Base-by-base conservation (phyloP, 1,140 invertebrate species). In the Achatina immaculata region DNA sequence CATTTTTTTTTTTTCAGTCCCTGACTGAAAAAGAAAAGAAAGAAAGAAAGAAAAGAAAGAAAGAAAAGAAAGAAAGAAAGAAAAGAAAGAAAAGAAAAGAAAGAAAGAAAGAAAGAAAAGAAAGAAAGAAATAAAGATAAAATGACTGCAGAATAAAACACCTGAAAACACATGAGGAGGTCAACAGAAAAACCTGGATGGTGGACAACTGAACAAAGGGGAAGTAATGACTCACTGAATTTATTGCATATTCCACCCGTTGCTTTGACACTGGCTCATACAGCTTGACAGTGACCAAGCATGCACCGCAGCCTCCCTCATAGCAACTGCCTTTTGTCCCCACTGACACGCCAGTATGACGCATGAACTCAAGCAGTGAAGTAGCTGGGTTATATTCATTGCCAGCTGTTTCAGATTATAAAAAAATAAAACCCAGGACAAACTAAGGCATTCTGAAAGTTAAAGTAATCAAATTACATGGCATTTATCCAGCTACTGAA, bases 231-330 rank as follows among this genome's bases (percentile, higher is more conserved):
- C 86, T 93, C 90, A 96, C 95, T 86, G 95, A 96, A 88, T 96
- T 96, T 0, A 96, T 94, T 21, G 95, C 92, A 83, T 94, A 93
- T 24, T 91, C 93, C 82, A 93, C 88, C 81, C 88, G 86, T 88
- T 93, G 93, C 83, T 92, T 92, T n/a, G 88, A 92, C 2, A 92
- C 88, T 19, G 94, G 93, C 84, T 94, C 91, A 1, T 89, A 88
- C 9, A 92, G 91, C 34, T 90, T 92, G 1, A 94, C 94, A 14
- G 94, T 90, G 3, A 96, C 95, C n/a, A 96, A 92, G 86, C 96
- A 97, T 0, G 93, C 93, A 0, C 96, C 96, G 86, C 96, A 97
- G 0, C 95, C 95, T 43, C 95, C 96, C 90, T 97, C 95, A 19
- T 93, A 91, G 84, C 96, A 97, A 86, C 90, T 87, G 6, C 92